Evolutionary conservation across 2,888 invertebrate species (phyloP).

Genomic region (Malthinus seriepunctatus): DNA sequence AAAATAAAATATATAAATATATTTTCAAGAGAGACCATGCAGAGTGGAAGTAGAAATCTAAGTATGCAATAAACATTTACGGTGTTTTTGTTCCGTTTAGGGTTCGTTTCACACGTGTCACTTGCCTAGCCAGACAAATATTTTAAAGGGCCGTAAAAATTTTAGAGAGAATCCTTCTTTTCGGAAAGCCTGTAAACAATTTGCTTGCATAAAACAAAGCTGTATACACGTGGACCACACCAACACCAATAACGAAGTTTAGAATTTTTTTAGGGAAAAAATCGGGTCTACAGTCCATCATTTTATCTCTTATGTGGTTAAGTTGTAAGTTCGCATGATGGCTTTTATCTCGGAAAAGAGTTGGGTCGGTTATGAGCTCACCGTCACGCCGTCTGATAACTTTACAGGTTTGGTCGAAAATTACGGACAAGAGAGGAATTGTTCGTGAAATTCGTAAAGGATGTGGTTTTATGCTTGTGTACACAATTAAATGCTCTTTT

Average conservation of each 20-base stretch:
- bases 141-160: conserved; percentile 36
- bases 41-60: conserved; percentile 32
- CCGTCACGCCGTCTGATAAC: conserved; percentile 32
- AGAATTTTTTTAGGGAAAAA: not conserved
- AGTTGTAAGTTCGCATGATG: not conserved
- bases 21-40: conserved; percentile 22
- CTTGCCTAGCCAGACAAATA: conserved; percentile 30
- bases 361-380: conserved; percentile 11
- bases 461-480: conserved; percentile 24
- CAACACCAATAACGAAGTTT: not conserved
- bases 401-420: conserved; percentile 28
- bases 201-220: conserved; percentile 28
- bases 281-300: not conserved
- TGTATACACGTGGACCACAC: conserved; percentile 33
- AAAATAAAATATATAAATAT: conserved; percentile 9
- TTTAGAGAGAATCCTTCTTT: conserved; percentile 19
- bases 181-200: conserved; percentile 30
- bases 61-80: conserved; percentile 42
- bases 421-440: conserved; percentile 16
- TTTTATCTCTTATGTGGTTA: not conserved
- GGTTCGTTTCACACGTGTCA: conserved; percentile 40
- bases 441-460: conserved; percentile 20
- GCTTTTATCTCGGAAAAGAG: not conserved
- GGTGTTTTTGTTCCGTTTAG: conserved; percentile 41
- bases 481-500: conserved; percentile 11